phyloP scores from a whole-genome alignment of 2,797 vertebrate genomes.

The Tiaroga cobitis region DNA sequence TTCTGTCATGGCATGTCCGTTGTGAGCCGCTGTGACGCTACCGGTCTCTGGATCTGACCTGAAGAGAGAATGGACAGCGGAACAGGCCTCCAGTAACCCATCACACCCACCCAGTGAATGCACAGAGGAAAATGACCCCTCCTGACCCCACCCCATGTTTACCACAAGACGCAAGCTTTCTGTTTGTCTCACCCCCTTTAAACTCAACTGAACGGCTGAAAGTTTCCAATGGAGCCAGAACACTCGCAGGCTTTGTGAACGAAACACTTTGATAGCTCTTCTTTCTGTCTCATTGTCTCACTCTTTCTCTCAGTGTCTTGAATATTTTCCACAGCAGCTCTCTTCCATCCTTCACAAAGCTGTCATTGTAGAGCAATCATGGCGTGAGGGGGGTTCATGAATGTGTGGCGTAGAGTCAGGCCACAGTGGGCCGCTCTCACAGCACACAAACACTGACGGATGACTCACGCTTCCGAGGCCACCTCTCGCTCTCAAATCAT shows the following conservation, averaged over 20 bases:
- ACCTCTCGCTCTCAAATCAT: constrained; percentile 39
- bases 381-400: constrained; percentile 46
- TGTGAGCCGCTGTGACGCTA: constrained; percentile 10
- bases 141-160: constrained; percentile 34
- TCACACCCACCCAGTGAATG: constrained; percentile 46
- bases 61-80: neutral
- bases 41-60: constrained; percentile 11
- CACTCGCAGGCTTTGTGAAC: constrained; percentile 51
- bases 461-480: constrained; percentile 56
- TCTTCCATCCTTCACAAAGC: constrained; percentile 56
- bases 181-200: constrained; percentile 24
- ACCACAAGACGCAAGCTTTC: constrained; percentile 31
- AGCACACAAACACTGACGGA: constrained; percentile 44
- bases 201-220: constrained; percentile 23
- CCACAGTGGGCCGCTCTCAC: constrained; percentile 48
- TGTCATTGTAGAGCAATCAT: constrained; percentile 52
- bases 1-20: constrained; percentile 15
- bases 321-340: constrained; percentile 59
- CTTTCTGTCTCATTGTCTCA: constrained; percentile 46
- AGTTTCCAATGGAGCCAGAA: constrained; percentile 43
- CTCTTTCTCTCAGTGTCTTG: constrained; percentile 26
- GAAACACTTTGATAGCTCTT: constrained; percentile 54
- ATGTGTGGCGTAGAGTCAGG: constrained; percentile 51
- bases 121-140: constrained; percentile 32
- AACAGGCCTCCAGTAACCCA: constrained; percentile 47